Evolutionary conservation across 1,140 invertebrate species (phyloP).

Genomic region (Zaprionus ornatus): DNA sequence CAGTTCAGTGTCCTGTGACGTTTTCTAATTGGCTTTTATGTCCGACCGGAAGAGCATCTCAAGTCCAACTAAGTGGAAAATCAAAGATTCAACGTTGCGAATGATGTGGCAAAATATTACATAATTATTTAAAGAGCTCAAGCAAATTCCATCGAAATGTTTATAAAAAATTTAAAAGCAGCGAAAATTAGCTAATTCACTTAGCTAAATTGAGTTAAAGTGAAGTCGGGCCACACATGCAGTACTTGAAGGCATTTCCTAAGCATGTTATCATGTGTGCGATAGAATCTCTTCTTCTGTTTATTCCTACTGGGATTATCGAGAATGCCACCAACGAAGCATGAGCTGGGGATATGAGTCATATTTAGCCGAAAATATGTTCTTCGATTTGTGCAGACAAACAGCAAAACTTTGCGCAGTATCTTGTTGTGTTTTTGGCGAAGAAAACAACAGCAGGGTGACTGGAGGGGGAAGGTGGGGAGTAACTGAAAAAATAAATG

Average conservation of each 20-base stretch:
- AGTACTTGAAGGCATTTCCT: constrained; percentile 2
- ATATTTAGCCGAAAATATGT: constrained; percentile 43
- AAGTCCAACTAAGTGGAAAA: constrained; percentile 62
- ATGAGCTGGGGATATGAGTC: constrained; percentile 42
- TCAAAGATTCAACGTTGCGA: constrained; percentile 44
- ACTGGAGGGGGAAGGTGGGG: constrained; percentile 1
- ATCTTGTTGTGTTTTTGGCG: constrained; percentile 23
- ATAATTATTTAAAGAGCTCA: background rate
- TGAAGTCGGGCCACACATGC: background rate
- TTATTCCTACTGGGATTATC: constrained; percentile 12
- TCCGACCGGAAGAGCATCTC: constrained; percentile 28
- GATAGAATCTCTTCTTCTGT: constrained; percentile 5
- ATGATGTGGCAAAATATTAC: background rate
- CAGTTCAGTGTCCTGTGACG: constrained; percentile 46
- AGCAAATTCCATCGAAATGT: background rate
- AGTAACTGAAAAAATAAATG: constrained; percentile 63
- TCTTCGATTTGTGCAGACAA: constrained; percentile 66
- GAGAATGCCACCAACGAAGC: constrained; percentile 18
- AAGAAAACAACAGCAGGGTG: background rate
- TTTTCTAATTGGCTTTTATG: constrained; percentile 75
- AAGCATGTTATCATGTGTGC: background rate
- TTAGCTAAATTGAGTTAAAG: background rate
- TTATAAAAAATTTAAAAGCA: background rate
- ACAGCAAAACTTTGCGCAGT: constrained; percentile 25
- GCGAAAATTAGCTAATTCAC: background rate